These are phyloP conservation scores for Marisa cornuarietis DNA, from an alignment of 1,140 invertebrate species.

Conservation along the genomic window DNA sequence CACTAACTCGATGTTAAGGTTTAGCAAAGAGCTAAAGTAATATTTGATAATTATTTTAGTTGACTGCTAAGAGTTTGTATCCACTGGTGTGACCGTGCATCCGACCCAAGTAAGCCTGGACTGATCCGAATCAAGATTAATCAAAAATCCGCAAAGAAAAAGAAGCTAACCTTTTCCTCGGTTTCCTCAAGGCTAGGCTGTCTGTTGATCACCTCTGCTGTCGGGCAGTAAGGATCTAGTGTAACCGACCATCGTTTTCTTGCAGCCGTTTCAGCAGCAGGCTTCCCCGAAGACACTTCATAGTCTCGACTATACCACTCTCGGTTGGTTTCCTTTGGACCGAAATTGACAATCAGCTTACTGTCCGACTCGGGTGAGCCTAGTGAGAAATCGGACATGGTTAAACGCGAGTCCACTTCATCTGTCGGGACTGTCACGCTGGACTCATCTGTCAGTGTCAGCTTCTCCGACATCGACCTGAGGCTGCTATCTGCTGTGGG, in stretches of 20 bases:
- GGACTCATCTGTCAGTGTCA: no score
- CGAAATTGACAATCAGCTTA: slow-evolving; percentile 9
- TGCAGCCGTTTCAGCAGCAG: slow-evolving; percentile 9
- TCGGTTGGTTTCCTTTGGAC: slow-evolving; percentile 33
- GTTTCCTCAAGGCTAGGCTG: slow-evolving; percentile 19
- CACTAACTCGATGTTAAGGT: no score
- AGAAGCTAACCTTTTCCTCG: slow-evolving; percentile 33
- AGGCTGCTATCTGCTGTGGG: no score
- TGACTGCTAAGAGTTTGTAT: no score
- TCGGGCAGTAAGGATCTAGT: slow-evolving; percentile 33
- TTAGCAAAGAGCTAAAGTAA: neutral
- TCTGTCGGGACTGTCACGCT: no score
- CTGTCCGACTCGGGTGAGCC: neutral
- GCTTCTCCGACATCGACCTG: no score
- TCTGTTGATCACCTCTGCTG: slow-evolving; percentile 38
- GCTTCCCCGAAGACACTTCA: slow-evolving; percentile 16
- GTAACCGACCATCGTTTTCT: slow-evolving; percentile 47
- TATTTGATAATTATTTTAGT: no score
- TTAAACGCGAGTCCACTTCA: no score
- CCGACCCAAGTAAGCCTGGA: no score
- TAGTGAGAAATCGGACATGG: no score
- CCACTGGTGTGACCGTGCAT: no score
- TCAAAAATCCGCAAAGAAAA: no score
- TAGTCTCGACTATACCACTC: slow-evolving; percentile 43
- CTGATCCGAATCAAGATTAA: neutral